A percentile compares a stretch with the other conserved stretches of the same genome.
Evolutionary conservation across 2,888 invertebrate genomes (phyloP).

Genomic region (Idaea aversata): DNA sequence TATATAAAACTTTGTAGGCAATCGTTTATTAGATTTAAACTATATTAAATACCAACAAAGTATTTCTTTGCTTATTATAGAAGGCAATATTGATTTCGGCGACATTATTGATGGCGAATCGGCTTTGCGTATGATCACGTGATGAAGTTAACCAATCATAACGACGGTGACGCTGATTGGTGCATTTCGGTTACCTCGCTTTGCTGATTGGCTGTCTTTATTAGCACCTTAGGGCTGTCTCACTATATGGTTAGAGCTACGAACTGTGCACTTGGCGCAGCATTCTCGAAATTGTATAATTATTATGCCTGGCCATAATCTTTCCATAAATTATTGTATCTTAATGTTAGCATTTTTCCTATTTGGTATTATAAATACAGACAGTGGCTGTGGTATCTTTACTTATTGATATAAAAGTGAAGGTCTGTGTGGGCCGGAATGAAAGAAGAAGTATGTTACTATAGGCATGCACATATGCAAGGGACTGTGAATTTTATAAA

Average conservation of each 20-base stretch:
- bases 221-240: constrained; percentile 15
- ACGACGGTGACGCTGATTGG: background rate
- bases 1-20: background rate
- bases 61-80: constrained; percentile 16
- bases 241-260: constrained; percentile 29
- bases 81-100: constrained; percentile 22
- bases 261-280: constrained; percentile 69
- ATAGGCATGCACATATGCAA: constrained; percentile 79
- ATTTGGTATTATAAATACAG: constrained; percentile 80
- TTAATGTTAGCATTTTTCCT: constrained; percentile 76
- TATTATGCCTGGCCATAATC: constrained; percentile 68
- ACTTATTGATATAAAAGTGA: constrained; percentile 71
- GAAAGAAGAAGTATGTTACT: constrained; percentile 73
- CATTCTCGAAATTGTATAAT: constrained; percentile 50
- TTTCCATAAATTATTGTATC: constrained; percentile 62
- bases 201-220: background rate
- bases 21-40: constrained; percentile 8
- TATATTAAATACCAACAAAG: constrained; percentile 11
- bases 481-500: constrained; percentile 79
- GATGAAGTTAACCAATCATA: background rate
- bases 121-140: background rate
- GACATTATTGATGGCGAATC: background rate
- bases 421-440: constrained; percentile 55
- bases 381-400: constrained; percentile 81
- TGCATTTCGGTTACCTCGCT: background rate